Conservation (phyloP, 2,797 vertebrate species). For the Chromobotia macracanthus region DNA sequence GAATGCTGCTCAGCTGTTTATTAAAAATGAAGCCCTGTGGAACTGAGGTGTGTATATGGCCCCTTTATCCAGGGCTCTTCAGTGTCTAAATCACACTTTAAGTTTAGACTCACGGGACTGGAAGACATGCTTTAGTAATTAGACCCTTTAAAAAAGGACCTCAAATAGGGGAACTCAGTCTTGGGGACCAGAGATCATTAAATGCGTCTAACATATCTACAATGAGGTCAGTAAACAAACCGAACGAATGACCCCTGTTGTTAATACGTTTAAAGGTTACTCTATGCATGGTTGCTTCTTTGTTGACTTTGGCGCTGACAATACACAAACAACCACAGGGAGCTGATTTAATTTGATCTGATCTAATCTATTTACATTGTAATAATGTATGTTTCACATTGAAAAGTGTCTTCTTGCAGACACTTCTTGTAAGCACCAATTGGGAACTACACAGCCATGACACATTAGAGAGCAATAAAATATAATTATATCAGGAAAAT, state of each 20-base stretch:
- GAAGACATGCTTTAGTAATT: not conserved
- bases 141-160: not conserved
- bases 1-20: constrained; percentile 42
- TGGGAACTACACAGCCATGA: too few relatives aligned
- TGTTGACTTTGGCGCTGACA: not conserved
- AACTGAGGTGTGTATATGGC: constrained; percentile 18
- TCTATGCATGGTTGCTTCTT: not conserved
- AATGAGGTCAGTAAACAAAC: constrained; percentile 30
- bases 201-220: constrained; percentile 11
- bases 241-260: not conserved
- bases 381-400: not conserved
- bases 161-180: too few relatives aligned
- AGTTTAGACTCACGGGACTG: not conserved
- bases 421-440: too few relatives aligned
- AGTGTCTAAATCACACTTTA: not conserved
- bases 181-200: not conserved
- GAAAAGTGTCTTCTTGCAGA: too few relatives aligned
- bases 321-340: not conserved
- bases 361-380: not conserved
- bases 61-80: not conserved
- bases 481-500: too few relatives aligned
- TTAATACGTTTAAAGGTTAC: not conserved
- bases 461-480: too few relatives aligned
- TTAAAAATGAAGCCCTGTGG: constrained; percentile 41
- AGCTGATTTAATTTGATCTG: too few relatives aligned